Conservation (phyloP, 2,888 invertebrate genomes). For the Caenorhabditis japonica region DNA sequence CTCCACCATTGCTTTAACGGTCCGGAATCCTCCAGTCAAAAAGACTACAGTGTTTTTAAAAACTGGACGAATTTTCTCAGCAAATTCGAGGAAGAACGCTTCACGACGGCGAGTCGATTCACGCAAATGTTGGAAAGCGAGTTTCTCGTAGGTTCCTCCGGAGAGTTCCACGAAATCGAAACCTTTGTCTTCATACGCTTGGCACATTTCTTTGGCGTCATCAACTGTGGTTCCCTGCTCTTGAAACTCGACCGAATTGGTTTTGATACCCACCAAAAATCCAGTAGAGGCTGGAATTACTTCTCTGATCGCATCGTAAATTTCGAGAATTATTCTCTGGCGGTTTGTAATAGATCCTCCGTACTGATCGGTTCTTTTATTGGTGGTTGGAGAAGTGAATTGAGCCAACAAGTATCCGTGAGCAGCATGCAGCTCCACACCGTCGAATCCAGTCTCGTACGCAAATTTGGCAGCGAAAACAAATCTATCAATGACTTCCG, state of each 20-base stretch:
- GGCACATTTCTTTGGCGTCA: slow-evolving; percentile 62
- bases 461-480: slow-evolving; percentile 54
- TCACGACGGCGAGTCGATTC: slow-evolving; percentile 65
- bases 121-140: slow-evolving; percentile 37
- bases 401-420: slow-evolving; percentile 71
- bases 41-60: slow-evolving; percentile 57
- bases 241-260: slow-evolving; percentile 72
- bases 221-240: slow-evolving; percentile 57
- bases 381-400: slow-evolving; percentile 69
- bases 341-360: slow-evolving; percentile 66
- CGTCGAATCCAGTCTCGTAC: slow-evolving; percentile 64
- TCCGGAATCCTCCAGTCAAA: slow-evolving; percentile 69
- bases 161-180: slow-evolving; percentile 70
- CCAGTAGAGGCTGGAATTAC: slow-evolving; percentile 58
- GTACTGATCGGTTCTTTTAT: slow-evolving; percentile 68
- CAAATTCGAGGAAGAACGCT: slow-evolving; percentile 66
- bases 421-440: slow-evolving; percentile 68
- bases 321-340: slow-evolving; percentile 65
- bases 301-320: slow-evolving; percentile 62
- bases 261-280: slow-evolving; percentile 67
- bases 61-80: slow-evolving; percentile 53
- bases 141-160: slow-evolving; percentile 66
- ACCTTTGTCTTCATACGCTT: slow-evolving; percentile 38
- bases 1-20: slow-evolving; percentile 61
- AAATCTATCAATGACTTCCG: slow-evolving; percentile 62